Conservation (phyloP, 23 tunicate genomes). For the Ciona savignyi region DNA sequence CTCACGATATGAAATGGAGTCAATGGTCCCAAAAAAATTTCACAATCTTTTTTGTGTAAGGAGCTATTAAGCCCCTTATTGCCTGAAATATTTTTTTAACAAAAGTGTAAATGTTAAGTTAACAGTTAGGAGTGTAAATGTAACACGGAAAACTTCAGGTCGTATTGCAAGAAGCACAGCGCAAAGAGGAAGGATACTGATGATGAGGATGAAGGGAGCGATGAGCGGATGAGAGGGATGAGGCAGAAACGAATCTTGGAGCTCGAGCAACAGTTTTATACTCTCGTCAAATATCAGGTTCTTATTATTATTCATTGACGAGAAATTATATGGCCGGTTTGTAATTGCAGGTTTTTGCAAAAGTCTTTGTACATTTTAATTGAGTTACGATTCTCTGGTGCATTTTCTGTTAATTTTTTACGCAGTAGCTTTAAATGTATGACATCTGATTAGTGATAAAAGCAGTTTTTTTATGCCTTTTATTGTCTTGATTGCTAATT, state of each 20-base stretch:
- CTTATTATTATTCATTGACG: not conserved
- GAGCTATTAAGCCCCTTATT: no score
- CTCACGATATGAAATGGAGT: no score
- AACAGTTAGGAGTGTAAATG: no score
- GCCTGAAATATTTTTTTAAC: no score
- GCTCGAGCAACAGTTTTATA: constrained; percentile 64
- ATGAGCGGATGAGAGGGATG: constrained; percentile 63
- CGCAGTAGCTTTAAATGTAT: no score
- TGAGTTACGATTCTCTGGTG: not conserved
- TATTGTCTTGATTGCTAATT: not conserved
- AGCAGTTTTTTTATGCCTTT: not conserved
- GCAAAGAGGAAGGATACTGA: constrained; percentile 39
- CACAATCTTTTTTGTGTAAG: no score
- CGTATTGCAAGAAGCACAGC: constrained; percentile 86
- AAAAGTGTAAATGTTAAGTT: no score
- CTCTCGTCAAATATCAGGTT: constrained; percentile 37
- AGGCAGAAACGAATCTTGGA: constrained; percentile 57
- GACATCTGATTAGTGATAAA: no score
- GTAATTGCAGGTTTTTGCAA: no score
- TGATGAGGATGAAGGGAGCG: constrained; percentile 28
- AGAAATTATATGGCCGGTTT: not conserved
- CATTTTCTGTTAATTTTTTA: not conserved
- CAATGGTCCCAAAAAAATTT: no score
- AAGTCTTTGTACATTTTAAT: not conserved
- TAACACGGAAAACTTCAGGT: no score